Base-by-base conservation (phyloP, 2,888 invertebrate genomes). In the Epinotia ramella region DNA sequence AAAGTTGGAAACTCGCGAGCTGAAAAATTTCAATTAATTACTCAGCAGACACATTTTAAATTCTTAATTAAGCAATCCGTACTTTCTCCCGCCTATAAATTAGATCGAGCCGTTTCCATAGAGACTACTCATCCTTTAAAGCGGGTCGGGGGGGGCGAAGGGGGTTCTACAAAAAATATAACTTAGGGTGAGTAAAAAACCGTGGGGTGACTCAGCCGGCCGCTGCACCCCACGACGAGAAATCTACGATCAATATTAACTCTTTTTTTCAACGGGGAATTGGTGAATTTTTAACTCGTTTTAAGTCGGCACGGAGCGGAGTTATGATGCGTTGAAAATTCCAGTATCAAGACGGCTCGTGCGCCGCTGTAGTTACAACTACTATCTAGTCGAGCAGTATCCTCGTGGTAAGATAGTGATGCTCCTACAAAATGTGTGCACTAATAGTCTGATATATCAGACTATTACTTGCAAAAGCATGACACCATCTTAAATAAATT, bases 241-340 rank as follows among this genome's bases (percentile, higher is more conserved):
- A 94, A 94, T 93, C 94, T 91, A 93, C 95, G 95, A 95, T 95
- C 95, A 94, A 95, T 95, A 95, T 94, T 95, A 95, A 95, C 95
- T 95, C 95, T 95, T 95, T 94, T 93, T 94, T 94, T 92, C 87
- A 90, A 92, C 90, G 87, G 86, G 87, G 91, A 92, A 91, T 92
- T 87, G 90, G 87, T 91, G 92, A 93, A 92, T 93, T 93, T 91
- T 94, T 91, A 93, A 93, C 89, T 92, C 89, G 87, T 89, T 91
- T 90, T 89, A 88, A 91, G 87, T 87, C 85, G 83, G 82, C 80
- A 79, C 80, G 78, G 84, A 81, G 82, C 81, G 81, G 79, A 71
- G 77, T 82, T 84, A 86, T 86, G 83, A 84, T 82, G 84, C 84
- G 85, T 78, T 83, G 81, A 72, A 73, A 81, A 83, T 59, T 84